Conservation (phyloP, 2,888 invertebrate genomes). For the Apamea crenata region DNA sequence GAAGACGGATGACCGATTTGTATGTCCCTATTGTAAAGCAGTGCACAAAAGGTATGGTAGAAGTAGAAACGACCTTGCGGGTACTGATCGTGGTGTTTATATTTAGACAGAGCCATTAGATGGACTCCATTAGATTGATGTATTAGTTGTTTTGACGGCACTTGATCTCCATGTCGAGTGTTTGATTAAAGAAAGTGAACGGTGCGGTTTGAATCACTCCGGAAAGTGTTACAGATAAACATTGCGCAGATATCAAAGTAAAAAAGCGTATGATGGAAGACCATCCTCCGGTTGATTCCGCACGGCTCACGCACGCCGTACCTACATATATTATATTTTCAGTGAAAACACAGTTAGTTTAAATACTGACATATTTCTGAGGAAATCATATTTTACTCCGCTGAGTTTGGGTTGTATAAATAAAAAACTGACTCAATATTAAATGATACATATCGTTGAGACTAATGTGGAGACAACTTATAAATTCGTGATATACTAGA, state of each 20-base stretch:
- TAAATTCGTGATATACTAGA: constrained; percentile 28
- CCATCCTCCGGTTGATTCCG: constrained; percentile 57
- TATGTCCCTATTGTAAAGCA: constrained; percentile 77
- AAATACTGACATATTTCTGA: constrained; percentile 64
- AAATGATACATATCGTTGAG: constrained; percentile 29
- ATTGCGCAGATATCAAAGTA: constrained; percentile 67
- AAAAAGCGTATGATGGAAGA: constrained; percentile 67
- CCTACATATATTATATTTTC: constrained; percentile 68
- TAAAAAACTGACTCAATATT: constrained; percentile 49
- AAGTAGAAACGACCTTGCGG: constrained; percentile 77
- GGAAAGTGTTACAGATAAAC: constrained; percentile 61
- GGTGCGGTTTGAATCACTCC: constrained; percentile 56
- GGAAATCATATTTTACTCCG: constrained; percentile 59
- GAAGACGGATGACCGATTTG: constrained; percentile 81
- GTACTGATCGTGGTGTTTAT: constrained; percentile 67
- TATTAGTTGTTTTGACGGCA: constrained; percentile 71
- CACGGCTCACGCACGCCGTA: constrained; percentile 39
- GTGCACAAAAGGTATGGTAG: constrained; percentile 74
- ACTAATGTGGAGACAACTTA: constrained; percentile 32
- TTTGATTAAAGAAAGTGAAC: constrained; percentile 63
- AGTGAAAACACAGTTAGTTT: constrained; percentile 44
- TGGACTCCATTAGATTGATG: constrained; percentile 71
- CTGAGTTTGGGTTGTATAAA: constrained; percentile 41
- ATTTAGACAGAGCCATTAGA: constrained; percentile 73
- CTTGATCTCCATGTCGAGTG: constrained; percentile 68